phyloP scores from a whole-genome alignment of 2,888 invertebrate species.

The Dinocampus coccinellae region DNA sequence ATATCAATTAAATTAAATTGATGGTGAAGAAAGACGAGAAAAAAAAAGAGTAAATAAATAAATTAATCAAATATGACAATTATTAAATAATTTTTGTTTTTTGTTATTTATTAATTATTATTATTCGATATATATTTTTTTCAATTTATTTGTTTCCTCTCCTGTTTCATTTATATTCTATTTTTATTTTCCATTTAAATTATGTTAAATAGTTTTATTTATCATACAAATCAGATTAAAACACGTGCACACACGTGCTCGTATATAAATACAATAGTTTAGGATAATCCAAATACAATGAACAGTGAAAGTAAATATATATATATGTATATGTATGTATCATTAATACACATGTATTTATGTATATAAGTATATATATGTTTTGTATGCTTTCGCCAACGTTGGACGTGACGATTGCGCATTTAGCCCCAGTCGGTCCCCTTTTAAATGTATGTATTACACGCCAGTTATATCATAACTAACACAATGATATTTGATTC shows the following conservation, averaged over 20 bases:
- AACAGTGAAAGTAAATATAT: constrained; percentile 60
- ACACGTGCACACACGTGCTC: constrained; percentile 10
- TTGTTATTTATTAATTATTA: no score
- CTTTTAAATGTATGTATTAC: constrained; percentile 61
- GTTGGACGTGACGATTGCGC: constrained; percentile 47
- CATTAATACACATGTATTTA: constrained; percentile 24
- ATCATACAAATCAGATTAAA: constrained; percentile 13
- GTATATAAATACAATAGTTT: constrained; percentile 25
- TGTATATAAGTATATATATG: constrained; percentile 12
- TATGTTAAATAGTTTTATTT: neutral
- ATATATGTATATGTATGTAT: constrained; percentile 24
- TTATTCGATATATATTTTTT: no score
- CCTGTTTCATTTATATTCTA: neutral
- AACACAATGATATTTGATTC: constrained; percentile 31
- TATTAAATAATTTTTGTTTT: no score
- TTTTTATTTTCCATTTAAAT: neutral
- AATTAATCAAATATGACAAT: no score
- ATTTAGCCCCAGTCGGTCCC: constrained; percentile 49
- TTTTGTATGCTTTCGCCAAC: constrained; percentile 62
- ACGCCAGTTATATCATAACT: constrained; percentile 58
- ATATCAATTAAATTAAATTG: neutral
- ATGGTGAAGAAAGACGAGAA: neutral
- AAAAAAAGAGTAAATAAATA: neutral
- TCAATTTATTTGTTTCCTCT: neutral
- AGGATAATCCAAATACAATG: constrained; percentile 34